Conservation (phyloP, 2,888 invertebrate species). For the Zaprionus obscuricornis region DNA sequence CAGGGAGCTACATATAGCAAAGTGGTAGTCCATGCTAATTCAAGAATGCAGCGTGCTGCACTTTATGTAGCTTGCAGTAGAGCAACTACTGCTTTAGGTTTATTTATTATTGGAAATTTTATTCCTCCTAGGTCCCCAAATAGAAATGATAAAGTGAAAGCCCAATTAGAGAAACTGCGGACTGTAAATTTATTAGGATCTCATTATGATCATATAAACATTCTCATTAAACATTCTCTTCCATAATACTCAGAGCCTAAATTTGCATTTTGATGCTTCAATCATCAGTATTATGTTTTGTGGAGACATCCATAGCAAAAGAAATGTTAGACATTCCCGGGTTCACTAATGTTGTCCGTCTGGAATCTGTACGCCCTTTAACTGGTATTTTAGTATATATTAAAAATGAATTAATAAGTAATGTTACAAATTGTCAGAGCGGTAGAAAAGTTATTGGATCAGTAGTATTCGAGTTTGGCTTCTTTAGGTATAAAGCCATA, state of each 20-base stretch:
- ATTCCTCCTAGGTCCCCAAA: neutral
- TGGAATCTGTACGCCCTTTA: no score
- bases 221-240: neutral
- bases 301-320: no score
- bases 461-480: no score
- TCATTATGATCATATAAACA: neutral
- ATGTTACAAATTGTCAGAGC: no score
- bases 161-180: neutral
- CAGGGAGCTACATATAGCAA: conserved; percentile 2
- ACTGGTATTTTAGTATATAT: no score
- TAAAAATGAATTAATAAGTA: no score
- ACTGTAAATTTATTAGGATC: neutral
- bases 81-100: neutral
- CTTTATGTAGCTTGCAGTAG: conserved; percentile 11
- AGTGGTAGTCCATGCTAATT: neutral
- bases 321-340: no score
- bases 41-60: neutral
- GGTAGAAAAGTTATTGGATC: no score
- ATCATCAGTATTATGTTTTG: neutral
- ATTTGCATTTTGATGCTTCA: neutral
- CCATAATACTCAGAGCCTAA: neutral
- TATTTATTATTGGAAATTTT: conserved; percentile 1
- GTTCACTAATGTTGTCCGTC: no score
- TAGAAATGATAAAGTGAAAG: neutral
- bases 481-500: no score